Base-by-base conservation (phyloP, 2,113 vertebrate genomes). In the Microcebus murinus region DNA sequence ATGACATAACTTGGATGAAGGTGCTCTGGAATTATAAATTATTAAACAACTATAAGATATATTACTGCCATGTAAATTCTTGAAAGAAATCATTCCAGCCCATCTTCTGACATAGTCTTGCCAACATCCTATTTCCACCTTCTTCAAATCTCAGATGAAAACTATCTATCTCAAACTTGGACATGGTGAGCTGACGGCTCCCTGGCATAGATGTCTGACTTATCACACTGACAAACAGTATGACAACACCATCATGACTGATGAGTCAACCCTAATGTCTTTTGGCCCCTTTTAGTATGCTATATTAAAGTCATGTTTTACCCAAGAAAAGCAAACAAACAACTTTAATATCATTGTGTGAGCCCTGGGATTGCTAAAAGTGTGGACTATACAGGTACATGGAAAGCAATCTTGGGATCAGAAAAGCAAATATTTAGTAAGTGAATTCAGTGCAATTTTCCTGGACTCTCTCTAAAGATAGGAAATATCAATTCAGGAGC, bases 381-480 rank as follows among this genome's bases (percentile, higher is more conserved):
- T 21, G 4, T 57, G 25, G 52, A 42, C 63, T n/a, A 3, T 4
- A 36, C 36, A 73, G 61, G 18, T 39, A 48, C 23, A n/a, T 8
- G 34, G 45, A 57, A 34, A 39, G 10, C 45, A 21, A 55, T 61
- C 27, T 48, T 79, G 42, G 42, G 17, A 87, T 82, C 67, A 91
- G 50, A 87, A 87, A 77, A 90, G 25, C 45, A 55, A 89, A n/a
- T 83, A 61, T 63, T 55, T 94, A 18, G 23, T 36, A 94, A 91
- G 77, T 55, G 74, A 87, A 87, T 50, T 3, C n/a, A 74, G 27
- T 34, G 7, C 42, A 42, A 70, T 34, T 87, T 61, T 76, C 27
- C 14, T 21, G 52, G 57, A 57, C 31, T 81, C 12, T 42, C 89
- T 65, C 59, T 84, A 87, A 61, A 87, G 85, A 59, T 17, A 77